Percentiles rank a stretch among this genome's conserved stretches.
phyloP scores from a whole-genome alignment of 2,113 vertebrate species.

The Sula dactylatra region DNA sequence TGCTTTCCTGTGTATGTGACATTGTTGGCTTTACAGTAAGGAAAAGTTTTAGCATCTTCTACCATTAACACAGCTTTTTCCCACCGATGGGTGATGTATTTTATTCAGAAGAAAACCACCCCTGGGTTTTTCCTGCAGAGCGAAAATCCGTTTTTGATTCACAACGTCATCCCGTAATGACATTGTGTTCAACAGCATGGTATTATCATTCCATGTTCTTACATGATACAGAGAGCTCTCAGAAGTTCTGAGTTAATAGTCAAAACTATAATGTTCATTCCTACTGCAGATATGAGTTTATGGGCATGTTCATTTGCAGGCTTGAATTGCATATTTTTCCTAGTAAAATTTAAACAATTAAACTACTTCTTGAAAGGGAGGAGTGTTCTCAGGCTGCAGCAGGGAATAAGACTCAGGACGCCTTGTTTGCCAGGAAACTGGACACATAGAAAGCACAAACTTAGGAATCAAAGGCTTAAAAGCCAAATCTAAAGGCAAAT shows the following conservation, averaged over 20 bases:
- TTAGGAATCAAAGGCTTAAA: background rate
- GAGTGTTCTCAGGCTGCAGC: background rate
- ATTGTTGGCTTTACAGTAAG: background rate
- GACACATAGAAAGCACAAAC: background rate
- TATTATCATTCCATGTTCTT: background rate
- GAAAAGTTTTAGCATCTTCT: background rate
- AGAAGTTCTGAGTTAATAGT: background rate
- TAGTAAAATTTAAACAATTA: background rate
- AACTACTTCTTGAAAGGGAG: background rate
- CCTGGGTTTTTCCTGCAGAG: constrained; percentile 1
- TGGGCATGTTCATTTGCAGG: background rate
- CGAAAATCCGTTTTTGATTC: background rate
- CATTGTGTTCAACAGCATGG: background rate
- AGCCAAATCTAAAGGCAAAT: background rate
- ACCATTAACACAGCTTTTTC: background rate
- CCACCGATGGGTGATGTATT: background rate
- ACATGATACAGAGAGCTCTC: background rate
- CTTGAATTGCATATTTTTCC: background rate
- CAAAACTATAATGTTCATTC: background rate
- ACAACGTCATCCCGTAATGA: background rate
- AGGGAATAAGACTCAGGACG: background rate
- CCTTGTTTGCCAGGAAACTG: background rate
- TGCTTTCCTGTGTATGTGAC: background rate
- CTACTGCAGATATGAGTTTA: background rate
- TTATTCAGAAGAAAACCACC: background rate